Evolutionary conservation across 2,113 vertebrate species (phyloP).

Genomic region (Helogale parvula): DNA sequence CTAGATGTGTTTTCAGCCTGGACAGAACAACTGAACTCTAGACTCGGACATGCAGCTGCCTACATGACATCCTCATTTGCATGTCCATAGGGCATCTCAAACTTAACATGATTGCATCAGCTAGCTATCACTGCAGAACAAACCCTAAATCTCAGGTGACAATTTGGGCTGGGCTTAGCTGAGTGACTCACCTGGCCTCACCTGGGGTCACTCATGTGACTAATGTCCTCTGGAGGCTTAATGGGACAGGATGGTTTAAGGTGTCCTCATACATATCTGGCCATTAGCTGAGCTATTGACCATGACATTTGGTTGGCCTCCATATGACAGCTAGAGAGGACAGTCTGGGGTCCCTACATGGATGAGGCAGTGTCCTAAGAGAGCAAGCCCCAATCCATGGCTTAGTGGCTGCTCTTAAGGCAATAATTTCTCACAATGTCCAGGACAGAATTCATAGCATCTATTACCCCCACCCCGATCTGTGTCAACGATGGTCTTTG

Average conservation of each 20-base stretch:
- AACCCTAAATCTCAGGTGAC: neutral
- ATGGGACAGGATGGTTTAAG: neutral
- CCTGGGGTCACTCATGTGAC: neutral
- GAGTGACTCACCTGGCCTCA: neutral
- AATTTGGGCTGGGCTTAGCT: neutral
- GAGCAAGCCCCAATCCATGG: neutral
- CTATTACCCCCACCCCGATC: neutral
- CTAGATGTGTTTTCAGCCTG: neutral
- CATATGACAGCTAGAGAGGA: neutral
- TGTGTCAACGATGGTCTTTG: neutral
- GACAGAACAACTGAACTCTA: neutral
- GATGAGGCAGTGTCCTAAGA: neutral
- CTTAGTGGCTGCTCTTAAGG: neutral
- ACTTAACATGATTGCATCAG: neutral
- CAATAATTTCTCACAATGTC: neutral
- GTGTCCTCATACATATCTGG: neutral
- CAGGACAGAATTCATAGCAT: neutral
- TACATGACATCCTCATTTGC: neutral
- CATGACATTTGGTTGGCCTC: neutral
- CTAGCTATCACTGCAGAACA: neutral
- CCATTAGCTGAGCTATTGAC: neutral
- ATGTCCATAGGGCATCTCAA: neutral
- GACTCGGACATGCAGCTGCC: neutral
- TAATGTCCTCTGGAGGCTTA: neutral
- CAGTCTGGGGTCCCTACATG: neutral